These are phyloP conservation scores for Sinocyclocheilus rhinocerous DNA, from an alignment of 2,113 vertebrate genomes.

Conservation along the genomic window DNA sequence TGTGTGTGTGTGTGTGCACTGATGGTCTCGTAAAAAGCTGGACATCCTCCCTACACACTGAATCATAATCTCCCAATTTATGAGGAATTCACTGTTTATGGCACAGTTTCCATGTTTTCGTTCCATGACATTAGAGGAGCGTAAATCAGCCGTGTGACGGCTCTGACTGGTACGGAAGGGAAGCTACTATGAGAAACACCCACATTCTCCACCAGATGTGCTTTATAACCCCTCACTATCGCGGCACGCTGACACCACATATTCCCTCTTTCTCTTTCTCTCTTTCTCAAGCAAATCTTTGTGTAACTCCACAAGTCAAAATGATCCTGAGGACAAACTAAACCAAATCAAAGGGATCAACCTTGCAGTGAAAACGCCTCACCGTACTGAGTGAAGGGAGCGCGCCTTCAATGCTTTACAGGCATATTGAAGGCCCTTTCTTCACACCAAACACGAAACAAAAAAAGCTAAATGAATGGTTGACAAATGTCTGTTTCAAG, in stretches of 20 bases:
- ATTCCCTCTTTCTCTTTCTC: background rate
- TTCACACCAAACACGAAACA: background rate
- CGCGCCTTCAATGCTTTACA: background rate
- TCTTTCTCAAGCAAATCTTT: background rate
- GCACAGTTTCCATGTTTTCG: constrained; percentile 87
- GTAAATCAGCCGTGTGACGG: constrained; percentile 90
- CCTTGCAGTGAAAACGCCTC: background rate
- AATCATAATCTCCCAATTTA: constrained; percentile 85
- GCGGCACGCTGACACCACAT: constrained; percentile 3
- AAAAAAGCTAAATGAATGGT: background rate
- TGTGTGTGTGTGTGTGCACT: background rate
- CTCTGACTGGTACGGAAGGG: constrained; percentile 90
- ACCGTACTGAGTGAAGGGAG: background rate
- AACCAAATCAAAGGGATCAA: background rate
- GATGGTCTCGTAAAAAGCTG: background rate
- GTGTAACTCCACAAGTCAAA: background rate
- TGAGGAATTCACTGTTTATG: constrained; percentile 89
- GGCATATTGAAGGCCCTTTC: background rate
- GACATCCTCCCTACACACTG: constrained; percentile 82
- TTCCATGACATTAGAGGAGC: constrained; percentile 83
- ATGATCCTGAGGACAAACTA: background rate
- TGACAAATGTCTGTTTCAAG: background rate
- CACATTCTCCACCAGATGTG: constrained; percentile 86
- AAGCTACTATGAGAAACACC: constrained; percentile 85
- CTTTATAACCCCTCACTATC: constrained; percentile 61